Evolutionary conservation across 1,140 invertebrate genomes (phyloP), one percentile per base, ranked within the genome.

Genomic region (Oncopeltus fasciatus): DNA sequence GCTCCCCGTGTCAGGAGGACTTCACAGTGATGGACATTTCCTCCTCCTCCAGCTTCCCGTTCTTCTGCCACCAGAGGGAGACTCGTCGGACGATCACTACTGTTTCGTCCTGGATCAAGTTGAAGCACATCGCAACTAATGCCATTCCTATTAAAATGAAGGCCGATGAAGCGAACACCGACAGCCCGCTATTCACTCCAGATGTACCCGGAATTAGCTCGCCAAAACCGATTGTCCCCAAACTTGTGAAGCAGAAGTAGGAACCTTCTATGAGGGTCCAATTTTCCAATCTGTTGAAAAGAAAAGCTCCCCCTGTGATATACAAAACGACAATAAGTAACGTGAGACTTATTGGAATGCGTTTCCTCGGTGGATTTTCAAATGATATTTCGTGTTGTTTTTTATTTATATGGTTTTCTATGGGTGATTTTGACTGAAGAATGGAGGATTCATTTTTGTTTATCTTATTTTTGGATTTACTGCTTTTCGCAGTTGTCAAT

Each of bases 91-190:
- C 73, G 68, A 82, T 76, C 61, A 78, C 72, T 62, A 88, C 82
- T 67, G 95, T 84, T 73, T 96, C 90, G 69, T 95, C 92, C 75
- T 97, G 92, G 64, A 96, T 90, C 49, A 98, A 76, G 73, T 92
- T 94, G 75, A 95, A 96, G 73, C 92, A 95, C 89, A 96, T 97
- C 18, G 93, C 93, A 63, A 97, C 86, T 59, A 98, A 79, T 4
- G 93, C 90, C 82, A 98, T 90, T 18, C 95, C 95, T 46, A 95
- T 82, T 27, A 97, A 77, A 51, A 98, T 88, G 73, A 97, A 98
- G 26, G 91, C 77, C 20, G 89, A 86, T 63, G 84, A 86, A 21
- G 82, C 83, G 60, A 90, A 84, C 2, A 92, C 75, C 27, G 89
- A 88, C 9, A 89, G 77, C 67, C 90, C 86, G 68, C 83, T 86